Base-by-base conservation (phyloP, 2,888 invertebrate genomes). In the Phoenoteleia sp. region DNA sequence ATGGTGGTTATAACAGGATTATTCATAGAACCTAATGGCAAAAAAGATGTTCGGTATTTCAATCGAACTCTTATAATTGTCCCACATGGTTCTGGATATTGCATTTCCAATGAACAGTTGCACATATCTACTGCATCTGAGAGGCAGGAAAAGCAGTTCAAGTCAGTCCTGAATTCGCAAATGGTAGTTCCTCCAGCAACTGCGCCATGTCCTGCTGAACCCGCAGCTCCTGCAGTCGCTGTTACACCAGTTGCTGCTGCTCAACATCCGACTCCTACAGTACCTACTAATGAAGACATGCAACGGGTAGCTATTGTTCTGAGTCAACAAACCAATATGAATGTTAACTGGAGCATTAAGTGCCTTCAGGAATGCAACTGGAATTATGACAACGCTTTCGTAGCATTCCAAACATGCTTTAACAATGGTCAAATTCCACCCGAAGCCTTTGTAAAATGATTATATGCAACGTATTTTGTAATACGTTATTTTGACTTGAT, bases 351-450 rank as follows among this genome's bases (percentile, higher is more conserved):
- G 96, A 96, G 97, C 62, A 85, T 92, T 3, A 93, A 93, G 64
- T 99, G 99, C 92, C 94, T 99, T 67, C 96, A 97, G 94, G 98
- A 99, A 94, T 98, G 97, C 4, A 96, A 96, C 45, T 99, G 99
- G 98, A 96, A 98, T 89, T 97, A 96, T 89, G 96, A 97, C 86
- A 95, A 96, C 87, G 98, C 98, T 0, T 94, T 96, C 1, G 95
- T 95, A 81, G 96, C 97, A 4, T 99, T 99, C 94, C 95, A 96
- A 69, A 96, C 97, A 90, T 95, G 98, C 1, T 96, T 97, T 79
- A 96, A 96, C 60, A 96, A 96, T 91, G 97, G 97, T 15, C 96
- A 96, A 91, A 97, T 98, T 93, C 98, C 98, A 1, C 95, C 96
- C 0, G 97, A 97, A 92, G 98, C 98, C 5, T 76, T 76, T 17